phyloP scores from a whole-genome alignment of 2,113 vertebrate genomes.

The Thunnus maccoyii region DNA sequence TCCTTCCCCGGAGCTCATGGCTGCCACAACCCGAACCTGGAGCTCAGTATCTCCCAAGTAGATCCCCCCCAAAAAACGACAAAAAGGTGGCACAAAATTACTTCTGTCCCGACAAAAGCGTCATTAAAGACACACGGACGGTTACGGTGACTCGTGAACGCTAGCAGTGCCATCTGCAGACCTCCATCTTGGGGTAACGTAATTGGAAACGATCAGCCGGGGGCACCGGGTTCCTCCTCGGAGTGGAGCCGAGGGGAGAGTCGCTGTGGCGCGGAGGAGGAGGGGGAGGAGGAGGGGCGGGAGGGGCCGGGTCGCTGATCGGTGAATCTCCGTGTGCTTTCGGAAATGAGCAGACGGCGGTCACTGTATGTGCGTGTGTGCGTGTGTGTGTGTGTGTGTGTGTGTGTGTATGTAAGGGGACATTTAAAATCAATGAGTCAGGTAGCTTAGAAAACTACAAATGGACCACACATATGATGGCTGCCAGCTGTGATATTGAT shows the following conservation, averaged over 20 bases:
- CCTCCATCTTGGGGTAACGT: slow-evolving; percentile 86
- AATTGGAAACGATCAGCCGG: slow-evolving; percentile 77
- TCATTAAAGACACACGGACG: slow-evolving; percentile 74
- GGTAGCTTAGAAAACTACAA: neutral
- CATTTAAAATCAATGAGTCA: neutral
- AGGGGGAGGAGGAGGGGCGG: slow-evolving; percentile 38
- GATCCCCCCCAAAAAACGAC: slow-evolving; percentile 55
- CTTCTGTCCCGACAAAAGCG: slow-evolving; percentile 68
- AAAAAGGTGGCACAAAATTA: slow-evolving; percentile 65
- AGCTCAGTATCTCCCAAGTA: slow-evolving; percentile 74
- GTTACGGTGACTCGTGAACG: slow-evolving; percentile 54
- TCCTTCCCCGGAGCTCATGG: slow-evolving; percentile 92
- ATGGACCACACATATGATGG: neutral
- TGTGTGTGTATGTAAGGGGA: neutral
- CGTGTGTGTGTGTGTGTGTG: neutral
- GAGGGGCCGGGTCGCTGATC: slow-evolving; percentile 75
- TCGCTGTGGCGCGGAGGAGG: slow-evolving; percentile 71
- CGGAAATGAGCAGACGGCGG: slow-evolving; percentile 71
- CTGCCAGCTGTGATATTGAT: neutral
- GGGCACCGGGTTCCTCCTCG: slow-evolving; percentile 85
- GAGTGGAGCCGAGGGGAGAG: slow-evolving; percentile 82
- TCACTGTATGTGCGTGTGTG: neutral
- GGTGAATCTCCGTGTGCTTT: slow-evolving; percentile 72
- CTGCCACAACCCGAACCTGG: slow-evolving; percentile 76
- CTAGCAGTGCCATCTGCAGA: slow-evolving; percentile 79